Conservation (phyloP, 2,797 vertebrate species). For the Syndactyla subalaris region DNA sequence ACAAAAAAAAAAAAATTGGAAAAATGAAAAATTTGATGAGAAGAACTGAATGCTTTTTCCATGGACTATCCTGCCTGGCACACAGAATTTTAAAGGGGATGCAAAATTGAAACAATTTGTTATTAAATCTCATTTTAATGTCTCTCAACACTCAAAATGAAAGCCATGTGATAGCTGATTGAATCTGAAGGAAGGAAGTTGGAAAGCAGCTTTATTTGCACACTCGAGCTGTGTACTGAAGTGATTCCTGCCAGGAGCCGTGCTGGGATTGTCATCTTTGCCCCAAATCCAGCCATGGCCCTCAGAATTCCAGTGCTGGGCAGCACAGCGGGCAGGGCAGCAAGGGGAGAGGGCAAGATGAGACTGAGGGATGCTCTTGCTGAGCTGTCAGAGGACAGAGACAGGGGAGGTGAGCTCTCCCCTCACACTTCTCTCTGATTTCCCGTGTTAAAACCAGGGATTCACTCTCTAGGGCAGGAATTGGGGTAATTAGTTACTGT, state of each 20-base stretch:
- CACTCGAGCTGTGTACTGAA: neutral
- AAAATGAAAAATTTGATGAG: neutral
- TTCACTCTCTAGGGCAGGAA: fast-evolving
- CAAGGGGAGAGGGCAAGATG: neutral
- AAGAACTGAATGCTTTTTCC: neutral
- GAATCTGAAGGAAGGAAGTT: neutral
- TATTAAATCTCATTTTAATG: constrained; percentile 45
- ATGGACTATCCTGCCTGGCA: neutral
- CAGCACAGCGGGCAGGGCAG: neutral
- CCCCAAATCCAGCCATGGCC: neutral
- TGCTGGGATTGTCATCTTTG: neutral
- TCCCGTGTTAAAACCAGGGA: neutral
- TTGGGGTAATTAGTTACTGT: neutral
- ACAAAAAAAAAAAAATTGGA: neutral
- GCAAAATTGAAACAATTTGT: constrained; percentile 43
- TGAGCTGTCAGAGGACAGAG: neutral
- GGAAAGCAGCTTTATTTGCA: constrained; percentile 4
- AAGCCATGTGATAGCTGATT: constrained; percentile 26
- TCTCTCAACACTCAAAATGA: constrained; percentile 11
- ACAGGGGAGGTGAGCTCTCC: neutral
- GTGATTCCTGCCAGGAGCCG: neutral
- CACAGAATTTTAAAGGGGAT: neutral
- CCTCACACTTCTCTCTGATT: neutral
- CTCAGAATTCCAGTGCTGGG: neutral
- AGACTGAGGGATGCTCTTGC: neutral